Evolutionary conservation across 2,888 invertebrate genomes (phyloP).

Genomic region (Lasioglossum zephyrum): DNA sequence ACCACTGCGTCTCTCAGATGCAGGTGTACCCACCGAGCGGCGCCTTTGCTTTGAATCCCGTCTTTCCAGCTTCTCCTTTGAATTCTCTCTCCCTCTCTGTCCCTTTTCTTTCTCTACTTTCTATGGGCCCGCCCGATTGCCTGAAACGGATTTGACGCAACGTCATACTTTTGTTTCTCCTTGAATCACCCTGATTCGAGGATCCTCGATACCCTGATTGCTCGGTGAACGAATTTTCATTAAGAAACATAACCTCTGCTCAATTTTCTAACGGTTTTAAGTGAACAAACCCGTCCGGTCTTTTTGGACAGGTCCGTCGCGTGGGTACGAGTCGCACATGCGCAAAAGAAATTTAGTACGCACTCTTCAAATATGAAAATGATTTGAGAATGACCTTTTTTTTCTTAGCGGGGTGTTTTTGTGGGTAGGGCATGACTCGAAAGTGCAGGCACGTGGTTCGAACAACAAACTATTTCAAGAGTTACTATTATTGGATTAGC

Average conservation of each 20-base stretch:
- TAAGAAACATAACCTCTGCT: neutral
- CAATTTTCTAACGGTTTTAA: neutral
- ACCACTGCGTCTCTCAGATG: conserved; percentile 49
- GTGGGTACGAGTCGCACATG: no score
- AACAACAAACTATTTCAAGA: no score
- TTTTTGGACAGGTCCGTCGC: neutral
- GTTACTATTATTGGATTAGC: no score
- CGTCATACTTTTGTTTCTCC: neutral
- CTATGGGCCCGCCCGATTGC: neutral
- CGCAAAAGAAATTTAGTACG: no score
- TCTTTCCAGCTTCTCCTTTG: neutral
- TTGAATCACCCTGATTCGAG: neutral
- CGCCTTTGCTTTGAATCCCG: conserved; percentile 36
- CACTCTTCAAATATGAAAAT: no score
- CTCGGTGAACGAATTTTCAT: neutral
- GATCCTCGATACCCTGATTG: neutral
- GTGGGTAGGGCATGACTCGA: no score
- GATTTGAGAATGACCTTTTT: no score
- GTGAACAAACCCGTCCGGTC: neutral
- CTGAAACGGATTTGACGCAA: neutral
- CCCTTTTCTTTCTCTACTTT: neutral
- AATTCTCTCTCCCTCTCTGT: neutral
- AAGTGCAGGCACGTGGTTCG: no score
- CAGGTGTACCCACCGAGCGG: conserved; percentile 59
- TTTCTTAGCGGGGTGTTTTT: no score